Evolutionary conservation across 2,797 vertebrate genomes (phyloP).

Genomic region (Fistularia tabacaria): DNA sequence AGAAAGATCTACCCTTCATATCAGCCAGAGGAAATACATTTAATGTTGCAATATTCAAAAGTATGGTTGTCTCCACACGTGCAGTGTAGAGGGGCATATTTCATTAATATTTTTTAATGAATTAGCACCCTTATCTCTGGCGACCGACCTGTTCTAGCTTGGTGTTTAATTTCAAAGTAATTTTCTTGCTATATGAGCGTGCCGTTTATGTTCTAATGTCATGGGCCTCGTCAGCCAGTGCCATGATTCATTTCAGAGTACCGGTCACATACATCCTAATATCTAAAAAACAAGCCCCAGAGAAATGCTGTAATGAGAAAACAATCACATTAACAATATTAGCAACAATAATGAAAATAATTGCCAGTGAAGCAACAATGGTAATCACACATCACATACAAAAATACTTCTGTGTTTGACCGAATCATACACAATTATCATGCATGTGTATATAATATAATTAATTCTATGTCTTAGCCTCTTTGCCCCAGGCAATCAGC

Average conservation of each 20-base stretch:
- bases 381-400: conserved; percentile 78
- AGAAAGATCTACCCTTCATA: conserved; percentile 56
- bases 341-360: conserved; percentile 75
- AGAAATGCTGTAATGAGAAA: conserved; percentile 67
- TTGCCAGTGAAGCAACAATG: conserved; percentile 69
- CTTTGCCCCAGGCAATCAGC: conserved; percentile 86
- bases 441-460: conserved; percentile 99
- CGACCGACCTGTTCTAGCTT: conserved; percentile 70
- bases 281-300: conserved; percentile 66
- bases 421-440: conserved; percentile 96
- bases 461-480: conserved; percentile 98
- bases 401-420: conserved; percentile 91
- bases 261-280: conserved; percentile 64
- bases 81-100: conserved; percentile 62
- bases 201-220: conserved; percentile 73
- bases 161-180: conserved; percentile 80
- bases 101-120: conserved; percentile 81
- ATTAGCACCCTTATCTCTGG: conserved; percentile 73
- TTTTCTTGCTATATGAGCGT: conserved; percentile 72
- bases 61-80: conserved; percentile 46
- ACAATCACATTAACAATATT: conserved; percentile 75
- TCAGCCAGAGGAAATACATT: conserved; percentile 65
- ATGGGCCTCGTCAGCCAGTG: conserved; percentile 63
- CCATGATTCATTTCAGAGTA: conserved; percentile 64
- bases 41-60: conserved; percentile 62